Base-by-base conservation (phyloP, 2,888 invertebrate species). In the Cheilosia impressa region DNA sequence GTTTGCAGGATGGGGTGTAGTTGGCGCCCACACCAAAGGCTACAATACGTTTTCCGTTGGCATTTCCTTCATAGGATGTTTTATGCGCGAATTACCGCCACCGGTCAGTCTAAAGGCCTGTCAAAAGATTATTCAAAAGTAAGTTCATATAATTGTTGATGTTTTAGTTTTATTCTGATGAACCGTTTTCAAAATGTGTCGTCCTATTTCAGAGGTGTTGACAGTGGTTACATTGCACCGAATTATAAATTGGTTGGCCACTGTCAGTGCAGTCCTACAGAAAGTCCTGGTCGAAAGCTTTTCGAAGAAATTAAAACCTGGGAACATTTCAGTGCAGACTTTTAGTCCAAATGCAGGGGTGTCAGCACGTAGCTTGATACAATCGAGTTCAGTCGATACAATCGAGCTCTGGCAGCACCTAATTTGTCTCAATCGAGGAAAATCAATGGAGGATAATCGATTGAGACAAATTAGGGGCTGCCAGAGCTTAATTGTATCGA, bases 61-160 rank as follows among this genome's bases (percentile, higher is more conserved):
- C n/a, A 93, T 94, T 52, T 91, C 93, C 34, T 93, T 94, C 83
- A 91, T 94, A 52, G 94, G 94, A 0, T 93, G 93, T 79, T 94
- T 93, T 84, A 92, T 93, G 89, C 91, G 91, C 47, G 92, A 92
- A 53, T 72, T 92, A 57, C 94, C 94, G 27, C 90, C 93, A 5
- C 63, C 88, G 19, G 88, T 88, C 24, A 93, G 93, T 1, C 62
- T 94, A 17, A 88, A 90, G 22, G 92, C 92, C 55, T 93, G 93
- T 41, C 91, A 93, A 88, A 89, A 89, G 34, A 89, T 94, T 31
- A 92, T 94, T 47, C 89, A 89, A 34, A 88, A 78, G 89, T 89
- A 63, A 55, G 76, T 63, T 27, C 10, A 10, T 10, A 34, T 10
- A 34, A 0, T 10, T 10, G 34, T 38, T 1, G 0, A 38, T 13